Base-by-base conservation (phyloP, 2,888 invertebrate species). In the Minunthozetes semirufus region DNA sequence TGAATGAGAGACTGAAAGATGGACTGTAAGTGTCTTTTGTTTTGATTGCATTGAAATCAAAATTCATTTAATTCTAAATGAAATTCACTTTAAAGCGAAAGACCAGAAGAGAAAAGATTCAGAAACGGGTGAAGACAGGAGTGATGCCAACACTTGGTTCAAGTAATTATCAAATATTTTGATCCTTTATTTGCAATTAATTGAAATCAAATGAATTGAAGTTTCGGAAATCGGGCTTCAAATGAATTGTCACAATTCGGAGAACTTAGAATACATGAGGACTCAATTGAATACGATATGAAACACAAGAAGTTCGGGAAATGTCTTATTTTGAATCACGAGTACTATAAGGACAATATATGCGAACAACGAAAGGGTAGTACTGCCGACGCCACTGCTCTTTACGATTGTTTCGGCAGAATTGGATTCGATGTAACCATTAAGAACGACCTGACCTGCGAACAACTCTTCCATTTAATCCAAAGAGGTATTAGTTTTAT, bases 281-380 rank as follows among this genome's bases (percentile, higher is more conserved):
- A 63, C 33, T 63, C 61, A 15, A 22, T 56, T 0, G 89, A 90
- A 81, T 96, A 95, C 82, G 91, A 91, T 79, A 94, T 95, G 94
- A 88, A 88, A 80, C 91, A 94, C 82, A 77, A 80, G 33, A 86
- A 88, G 77, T 88, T 94, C 76, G 95, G 96, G 4, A 83, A 88
- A 78, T 94, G 94, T 3, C 82, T 94, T 25, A 92, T 96, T 80
- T 93, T 96, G 81, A 96, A 95, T 82, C 94, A 96, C 82, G 85
- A 86, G 80, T 96, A 95, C 81, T 48, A 61, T 22, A n/a, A 48
- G 4, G 6, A 25, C 25, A 48, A 27, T 27, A 1, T 29, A 38
- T 61, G 56, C 11, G 11, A 11, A 17, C 33, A 63, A 72, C 17
- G 75, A 8, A 53, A 72, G 22, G 72, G 72, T 0, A 75, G 48